Evolutionary conservation across 2,797 vertebrate species (phyloP), one percentile per base, ranked within the genome.

Genomic region (Anguilla anguilla): DNA sequence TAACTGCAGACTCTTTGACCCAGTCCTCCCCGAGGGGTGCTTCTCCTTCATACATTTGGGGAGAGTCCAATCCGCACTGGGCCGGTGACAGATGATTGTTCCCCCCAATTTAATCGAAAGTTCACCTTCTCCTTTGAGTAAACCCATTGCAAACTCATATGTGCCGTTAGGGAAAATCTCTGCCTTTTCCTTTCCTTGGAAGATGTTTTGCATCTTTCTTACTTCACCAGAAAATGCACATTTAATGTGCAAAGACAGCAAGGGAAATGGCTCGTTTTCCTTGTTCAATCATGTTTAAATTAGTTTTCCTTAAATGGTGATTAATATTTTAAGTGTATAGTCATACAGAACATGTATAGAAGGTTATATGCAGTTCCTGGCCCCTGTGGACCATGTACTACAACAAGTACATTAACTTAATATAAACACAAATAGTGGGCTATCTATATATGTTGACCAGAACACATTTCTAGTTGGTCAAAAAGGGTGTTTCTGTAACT

Each of bases 21-120:
- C 79, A 10, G 79, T 11, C 79, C 9, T 82, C 79, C 74, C 79
- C 22, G n/a, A 82, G 79, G 46, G 46, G 79, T n/a, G 46, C 22
- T 82, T 51, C 74, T 51, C 46, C 46, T 82, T 49, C 79, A 28
- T n/a, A 82, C 79, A 51, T 82, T 82, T 82, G 19, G 79, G 79
- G 2, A 82, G 79, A 82, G 46, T 51, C 79, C 43, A 82, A 13
- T n/a, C 43, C 3, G 81, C 74, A 49, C 79, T 39, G 87, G 86
- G 10, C 79, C 86, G 89, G 85, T 92, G 91, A 72, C 53, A 53
- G 67, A 89, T 89, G 91, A 93, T 31, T 55, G 55, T 15, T 6
- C 43, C 79, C 22, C 79, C 22, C 22, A 25, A 6, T 51, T 49
- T 51, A n/a, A 51, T 51, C 2, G 43, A 81, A 46, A 35, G 17